Percentiles rank a stretch among this genome's conserved stretches.
These are phyloP conservation scores for Struthio camelus DNA, from an alignment of 2,113 vertebrate genomes.

Conservation along the genomic window DNA sequence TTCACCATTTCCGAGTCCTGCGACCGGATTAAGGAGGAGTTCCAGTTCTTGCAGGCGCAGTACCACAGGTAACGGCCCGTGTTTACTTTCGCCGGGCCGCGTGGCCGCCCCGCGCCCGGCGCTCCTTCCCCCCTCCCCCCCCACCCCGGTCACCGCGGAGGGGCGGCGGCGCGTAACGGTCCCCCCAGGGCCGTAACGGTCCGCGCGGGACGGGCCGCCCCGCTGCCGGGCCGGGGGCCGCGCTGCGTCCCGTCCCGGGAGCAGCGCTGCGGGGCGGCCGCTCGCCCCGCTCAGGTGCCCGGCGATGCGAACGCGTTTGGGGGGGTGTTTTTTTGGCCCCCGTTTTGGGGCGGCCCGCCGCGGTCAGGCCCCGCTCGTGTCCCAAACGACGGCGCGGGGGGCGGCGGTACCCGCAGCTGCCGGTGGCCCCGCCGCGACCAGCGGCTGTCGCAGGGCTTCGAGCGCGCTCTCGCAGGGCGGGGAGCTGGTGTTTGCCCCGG, in stretches of 20 bases:
- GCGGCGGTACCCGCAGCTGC: too few relatives aligned
- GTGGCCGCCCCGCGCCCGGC: constrained; percentile 46
- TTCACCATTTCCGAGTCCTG: constrained; percentile 96
- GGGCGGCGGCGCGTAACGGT: too few relatives aligned
- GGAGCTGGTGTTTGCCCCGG: neutral
- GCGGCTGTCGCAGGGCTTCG: neutral
- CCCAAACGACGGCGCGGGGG: too few relatives aligned
- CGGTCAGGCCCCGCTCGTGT: neutral
- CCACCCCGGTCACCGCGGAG: too few relatives aligned
- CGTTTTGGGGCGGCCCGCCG: neutral
- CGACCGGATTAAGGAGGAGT: constrained; percentile 98
- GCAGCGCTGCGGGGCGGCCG: too few relatives aligned
- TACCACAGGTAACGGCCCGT: constrained; percentile 89
- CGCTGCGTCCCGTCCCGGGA: too few relatives aligned
- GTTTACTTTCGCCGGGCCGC: constrained; percentile 67
- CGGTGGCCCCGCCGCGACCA: too few relatives aligned
- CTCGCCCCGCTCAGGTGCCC: too few relatives aligned
- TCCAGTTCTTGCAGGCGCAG: constrained; percentile 96
- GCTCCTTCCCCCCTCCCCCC: neutral
- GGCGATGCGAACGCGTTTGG: neutral
- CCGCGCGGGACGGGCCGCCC: too few relatives aligned
- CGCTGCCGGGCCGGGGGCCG: too few relatives aligned
- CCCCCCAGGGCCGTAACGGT: too few relatives aligned
- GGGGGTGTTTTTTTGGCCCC: too few relatives aligned
- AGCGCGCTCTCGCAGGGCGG: neutral